phyloP scores from a whole-genome alignment of 2,113 vertebrate species.

The Alexandromys fortis region DNA sequence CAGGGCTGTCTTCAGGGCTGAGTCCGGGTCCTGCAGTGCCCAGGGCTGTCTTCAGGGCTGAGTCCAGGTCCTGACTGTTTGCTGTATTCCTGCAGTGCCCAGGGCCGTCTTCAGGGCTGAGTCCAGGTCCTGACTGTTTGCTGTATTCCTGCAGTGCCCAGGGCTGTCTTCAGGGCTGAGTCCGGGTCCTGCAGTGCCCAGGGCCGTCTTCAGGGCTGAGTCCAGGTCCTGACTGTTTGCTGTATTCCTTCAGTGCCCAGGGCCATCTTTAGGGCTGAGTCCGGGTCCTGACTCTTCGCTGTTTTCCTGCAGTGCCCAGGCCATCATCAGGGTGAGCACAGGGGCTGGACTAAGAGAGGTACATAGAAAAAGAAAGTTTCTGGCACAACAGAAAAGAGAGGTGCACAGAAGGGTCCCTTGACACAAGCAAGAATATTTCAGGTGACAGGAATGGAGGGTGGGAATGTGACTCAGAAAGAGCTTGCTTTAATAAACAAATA shows the following conservation, averaged over 20 bases:
- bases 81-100: too few relatives aligned
- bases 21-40: background rate
- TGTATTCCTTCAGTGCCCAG: too few relatives aligned
- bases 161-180: background rate
- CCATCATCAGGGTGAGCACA: rapidly evolving
- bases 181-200: too few relatives aligned
- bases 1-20: background rate
- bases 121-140: too few relatives aligned
- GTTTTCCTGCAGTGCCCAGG: too few relatives aligned
- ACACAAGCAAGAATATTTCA: rapidly evolving
- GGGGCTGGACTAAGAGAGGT: background rate
- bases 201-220: background rate
- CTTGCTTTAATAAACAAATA: background rate
- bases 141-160: too few relatives aligned
- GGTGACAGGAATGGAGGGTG: background rate
- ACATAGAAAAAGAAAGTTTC: background rate
- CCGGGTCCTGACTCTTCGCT: too few relatives aligned
- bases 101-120: too few relatives aligned
- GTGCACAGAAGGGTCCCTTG: too few relatives aligned
- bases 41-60: rapidly evolving
- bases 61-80: background rate
- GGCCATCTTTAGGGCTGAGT: background rate
- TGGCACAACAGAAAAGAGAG: background rate
- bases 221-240: too few relatives aligned
- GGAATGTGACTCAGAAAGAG: background rate